These are phyloP conservation scores for Dicyrtoma fusca DNA, from an alignment of 2,888 invertebrate genomes.

Conservation along the genomic window DNA sequence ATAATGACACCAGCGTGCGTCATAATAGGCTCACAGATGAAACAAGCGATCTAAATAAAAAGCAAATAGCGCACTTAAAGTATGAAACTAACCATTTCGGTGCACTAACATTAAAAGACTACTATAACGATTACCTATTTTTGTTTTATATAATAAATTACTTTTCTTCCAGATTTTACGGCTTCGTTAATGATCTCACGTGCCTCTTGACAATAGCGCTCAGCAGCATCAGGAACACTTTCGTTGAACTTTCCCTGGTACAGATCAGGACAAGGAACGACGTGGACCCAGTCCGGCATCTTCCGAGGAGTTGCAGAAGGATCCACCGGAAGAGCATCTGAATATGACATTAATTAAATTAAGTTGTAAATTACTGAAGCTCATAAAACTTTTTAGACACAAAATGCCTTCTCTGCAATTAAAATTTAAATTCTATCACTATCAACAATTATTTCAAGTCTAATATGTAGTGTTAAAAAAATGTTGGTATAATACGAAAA, in stretches of 20 bases:
- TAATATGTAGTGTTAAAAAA: too few species aligned
- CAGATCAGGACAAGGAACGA: conserved; percentile 57
- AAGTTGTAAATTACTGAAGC: too few species aligned
- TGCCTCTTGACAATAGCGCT: conserved; percentile 56
- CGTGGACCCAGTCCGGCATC: conserved; percentile 56
- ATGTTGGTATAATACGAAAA: too few species aligned
- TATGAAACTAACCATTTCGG: too few species aligned
- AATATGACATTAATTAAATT: too few species aligned
- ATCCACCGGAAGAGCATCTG: too few species aligned
- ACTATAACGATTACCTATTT: background rate
- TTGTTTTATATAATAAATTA: conserved; percentile 30
- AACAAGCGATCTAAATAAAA: conserved; percentile 46
- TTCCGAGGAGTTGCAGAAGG: background rate
- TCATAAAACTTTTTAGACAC: too few species aligned
- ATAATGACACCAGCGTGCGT: conserved; percentile 58
- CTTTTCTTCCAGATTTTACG: conserved; percentile 48
- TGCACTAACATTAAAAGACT: too few species aligned
- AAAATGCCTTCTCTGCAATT: too few species aligned
- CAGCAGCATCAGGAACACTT: conserved; percentile 51
- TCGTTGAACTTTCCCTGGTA: conserved; percentile 56
- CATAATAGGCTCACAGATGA: conserved; percentile 58
- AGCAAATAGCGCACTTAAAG: background rate
- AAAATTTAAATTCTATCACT: too few species aligned
- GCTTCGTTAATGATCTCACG: conserved; percentile 50
- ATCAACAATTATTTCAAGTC: too few species aligned